phyloP scores from a whole-genome alignment of 2,888 invertebrate species.

The Nowickia ferox region DNA sequence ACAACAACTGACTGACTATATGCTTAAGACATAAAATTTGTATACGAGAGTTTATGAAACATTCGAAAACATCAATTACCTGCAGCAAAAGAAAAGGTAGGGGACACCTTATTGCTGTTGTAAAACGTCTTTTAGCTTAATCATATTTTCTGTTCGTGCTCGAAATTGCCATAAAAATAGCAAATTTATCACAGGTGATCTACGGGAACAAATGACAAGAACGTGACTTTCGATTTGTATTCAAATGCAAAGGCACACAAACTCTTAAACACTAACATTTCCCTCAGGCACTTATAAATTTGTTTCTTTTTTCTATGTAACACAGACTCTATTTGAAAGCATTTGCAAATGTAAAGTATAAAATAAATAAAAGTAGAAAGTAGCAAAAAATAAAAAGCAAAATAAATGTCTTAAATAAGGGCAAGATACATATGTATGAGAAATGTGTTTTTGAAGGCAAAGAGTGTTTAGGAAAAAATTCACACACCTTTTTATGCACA shows the following conservation, averaged over 20 bases:
- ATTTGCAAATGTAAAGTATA: constrained; percentile 26
- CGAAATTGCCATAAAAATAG: constrained; percentile 61
- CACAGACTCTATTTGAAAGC: constrained; percentile 34
- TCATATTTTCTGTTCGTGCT: constrained; percentile 27
- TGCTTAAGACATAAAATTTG: not conserved
- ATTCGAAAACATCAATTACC: not conserved
- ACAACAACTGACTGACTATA: too few species aligned
- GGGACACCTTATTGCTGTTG: not conserved
- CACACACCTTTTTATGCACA: too few species aligned
- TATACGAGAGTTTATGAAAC: constrained; percentile 15
- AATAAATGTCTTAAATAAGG: constrained; percentile 26
- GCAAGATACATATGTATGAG: too few species aligned
- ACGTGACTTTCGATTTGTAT: constrained; percentile 77
- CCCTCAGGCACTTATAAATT: not conserved
- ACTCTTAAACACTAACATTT: not conserved
- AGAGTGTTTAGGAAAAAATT: too few species aligned
- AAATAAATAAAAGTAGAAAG: not conserved
- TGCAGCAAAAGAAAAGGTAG: not conserved
- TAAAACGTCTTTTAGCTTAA: constrained; percentile 19
- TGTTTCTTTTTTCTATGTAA: not conserved
- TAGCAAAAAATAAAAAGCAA: constrained; percentile 2
- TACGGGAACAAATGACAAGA: constrained; percentile 77
- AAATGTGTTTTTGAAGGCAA: too few species aligned
- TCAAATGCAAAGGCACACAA: constrained; percentile 15
- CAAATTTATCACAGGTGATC: constrained; percentile 74